These are phyloP conservation scores for Pheosia gnoma DNA, from an alignment of 2,888 invertebrate species.

Conservation along the genomic window DNA sequence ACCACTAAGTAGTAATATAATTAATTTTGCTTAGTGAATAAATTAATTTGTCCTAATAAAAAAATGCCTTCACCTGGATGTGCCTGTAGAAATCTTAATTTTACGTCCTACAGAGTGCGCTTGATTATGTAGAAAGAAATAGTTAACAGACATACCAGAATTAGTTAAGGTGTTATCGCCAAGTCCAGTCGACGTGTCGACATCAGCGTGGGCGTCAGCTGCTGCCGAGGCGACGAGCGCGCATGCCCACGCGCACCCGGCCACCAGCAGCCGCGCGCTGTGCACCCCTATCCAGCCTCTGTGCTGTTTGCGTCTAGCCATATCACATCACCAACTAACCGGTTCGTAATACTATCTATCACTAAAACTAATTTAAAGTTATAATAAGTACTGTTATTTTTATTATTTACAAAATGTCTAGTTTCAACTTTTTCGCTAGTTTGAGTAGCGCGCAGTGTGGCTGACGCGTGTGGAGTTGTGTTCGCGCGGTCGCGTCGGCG, in stretches of 20 bases:
- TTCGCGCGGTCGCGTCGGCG: constrained; percentile 33
- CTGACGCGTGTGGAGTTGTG: constrained; percentile 34
- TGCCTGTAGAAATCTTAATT: too few species aligned
- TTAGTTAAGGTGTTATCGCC: constrained; percentile 78
- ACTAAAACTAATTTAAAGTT: constrained; percentile 38
- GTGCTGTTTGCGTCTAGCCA: constrained; percentile 61
- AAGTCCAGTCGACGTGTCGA: constrained; percentile 79
- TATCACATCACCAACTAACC: constrained; percentile 76
- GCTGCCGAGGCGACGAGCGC: constrained; percentile 59
- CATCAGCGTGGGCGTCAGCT: constrained; percentile 66
- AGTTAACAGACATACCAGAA: constrained; percentile 59
- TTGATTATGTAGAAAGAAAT: not conserved
- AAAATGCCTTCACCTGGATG: too few species aligned
- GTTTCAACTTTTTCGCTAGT: constrained; percentile 20
- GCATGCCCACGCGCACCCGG: constrained; percentile 77
- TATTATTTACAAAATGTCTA: constrained; percentile 11
- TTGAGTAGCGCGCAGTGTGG: constrained; percentile 17
- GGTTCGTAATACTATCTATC: constrained; percentile 28
- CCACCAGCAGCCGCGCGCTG: constrained; percentile 51
- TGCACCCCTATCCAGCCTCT: constrained; percentile 44
- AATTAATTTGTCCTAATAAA: too few species aligned
- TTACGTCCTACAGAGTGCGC: too few species aligned
- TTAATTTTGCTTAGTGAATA: too few species aligned
- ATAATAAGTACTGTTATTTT: not conserved
- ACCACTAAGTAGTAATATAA: too few species aligned